A percentile compares a stretch with the other conserved stretches of the same genome.
These are phyloP conservation scores for Tromatobia lineatoria DNA, from an alignment of 2,888 invertebrate genomes.

Conservation along the genomic window DNA sequence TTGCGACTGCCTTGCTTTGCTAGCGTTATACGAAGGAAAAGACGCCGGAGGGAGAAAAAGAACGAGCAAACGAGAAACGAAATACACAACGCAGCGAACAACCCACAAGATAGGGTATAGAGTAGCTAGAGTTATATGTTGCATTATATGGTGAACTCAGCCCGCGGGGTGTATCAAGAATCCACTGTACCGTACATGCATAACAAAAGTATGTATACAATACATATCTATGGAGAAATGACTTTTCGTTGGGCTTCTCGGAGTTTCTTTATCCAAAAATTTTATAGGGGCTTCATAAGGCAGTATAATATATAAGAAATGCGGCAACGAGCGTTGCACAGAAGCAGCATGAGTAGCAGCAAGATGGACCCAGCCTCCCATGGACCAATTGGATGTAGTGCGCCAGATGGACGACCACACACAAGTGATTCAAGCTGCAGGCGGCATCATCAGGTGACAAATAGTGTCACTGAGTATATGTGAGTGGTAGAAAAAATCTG, in stretches of 20 bases:
- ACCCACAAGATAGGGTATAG: slow-evolving; percentile 2
- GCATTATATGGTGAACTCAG: slow-evolving; percentile 28
- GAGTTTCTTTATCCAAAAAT: no score
- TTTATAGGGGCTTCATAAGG: no score
- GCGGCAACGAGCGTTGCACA: neutral
- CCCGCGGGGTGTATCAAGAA: slow-evolving; percentile 31
- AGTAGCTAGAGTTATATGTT: slow-evolving; percentile 13
- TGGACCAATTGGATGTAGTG: slow-evolving; percentile 52
- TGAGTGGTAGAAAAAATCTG: slow-evolving; percentile 19
- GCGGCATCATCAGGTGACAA: slow-evolving; percentile 72
- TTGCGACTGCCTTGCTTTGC: slow-evolving; percentile 25
- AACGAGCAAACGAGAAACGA: slow-evolving; percentile 24
- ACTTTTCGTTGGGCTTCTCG: no score
- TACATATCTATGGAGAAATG: neutral
- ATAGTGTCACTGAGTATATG: slow-evolving; percentile 67
- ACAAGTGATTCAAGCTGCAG: slow-evolving; percentile 60
- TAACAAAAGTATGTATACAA: neutral
- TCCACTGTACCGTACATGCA: neutral
- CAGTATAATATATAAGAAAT: neutral
- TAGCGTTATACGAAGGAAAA: slow-evolving; percentile 17
- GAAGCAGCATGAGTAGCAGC: slow-evolving; percentile 42
- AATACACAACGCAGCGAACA: slow-evolving; percentile 32
- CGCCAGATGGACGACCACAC: slow-evolving; percentile 72
- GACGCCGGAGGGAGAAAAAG: slow-evolving; percentile 12
- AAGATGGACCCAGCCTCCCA: slow-evolving; percentile 40